phyloP scores from a whole-genome alignment of 1,140 invertebrate species.

The Drosophila pectinifera region DNA sequence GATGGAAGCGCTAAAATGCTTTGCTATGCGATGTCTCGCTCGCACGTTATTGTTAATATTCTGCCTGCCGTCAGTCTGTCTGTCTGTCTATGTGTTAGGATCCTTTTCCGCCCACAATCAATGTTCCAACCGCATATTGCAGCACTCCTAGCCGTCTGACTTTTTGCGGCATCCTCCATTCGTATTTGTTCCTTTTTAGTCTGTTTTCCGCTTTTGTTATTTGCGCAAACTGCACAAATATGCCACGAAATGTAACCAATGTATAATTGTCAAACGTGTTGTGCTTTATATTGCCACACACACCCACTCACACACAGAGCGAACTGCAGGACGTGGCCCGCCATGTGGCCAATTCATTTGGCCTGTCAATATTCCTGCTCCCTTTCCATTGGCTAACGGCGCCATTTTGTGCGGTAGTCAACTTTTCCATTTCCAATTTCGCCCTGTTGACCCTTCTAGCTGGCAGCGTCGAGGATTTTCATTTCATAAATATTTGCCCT shows the following conservation, averaged over 20 bases:
- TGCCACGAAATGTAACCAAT: conserved; percentile 78
- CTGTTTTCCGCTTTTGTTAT: conserved; percentile 41
- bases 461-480: conserved; percentile 32
- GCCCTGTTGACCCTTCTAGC: conserved; percentile 50
- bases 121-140: conserved; percentile 67
- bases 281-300: conserved; percentile 65
- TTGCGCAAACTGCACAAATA: conserved; percentile 75
- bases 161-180: conserved; percentile 47
- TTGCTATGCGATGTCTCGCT: conserved; percentile 43
- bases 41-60: conserved; percentile 39
- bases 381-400: conserved; percentile 39
- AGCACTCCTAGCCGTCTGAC: conserved; percentile 36
- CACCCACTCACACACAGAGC: conserved; percentile 7
- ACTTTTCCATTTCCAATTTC: conserved; percentile 69
- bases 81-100: conserved; percentile 21
- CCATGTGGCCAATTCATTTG: conserved; percentile 67
- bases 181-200: conserved; percentile 9
- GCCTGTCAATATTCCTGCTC: conserved; percentile 56
- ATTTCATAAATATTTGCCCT: conserved; percentile 73
- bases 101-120: conserved; percentile 48
- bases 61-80: conserved; percentile 42
- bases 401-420: conserved; percentile 66
- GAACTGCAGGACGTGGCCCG: conserved; percentile 30
- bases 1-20: conserved; percentile 78
- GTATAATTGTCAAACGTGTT: conserved; percentile 83